phyloP scores from a whole-genome alignment of 2,113 vertebrate species.

The Pogona vitticeps region DNA sequence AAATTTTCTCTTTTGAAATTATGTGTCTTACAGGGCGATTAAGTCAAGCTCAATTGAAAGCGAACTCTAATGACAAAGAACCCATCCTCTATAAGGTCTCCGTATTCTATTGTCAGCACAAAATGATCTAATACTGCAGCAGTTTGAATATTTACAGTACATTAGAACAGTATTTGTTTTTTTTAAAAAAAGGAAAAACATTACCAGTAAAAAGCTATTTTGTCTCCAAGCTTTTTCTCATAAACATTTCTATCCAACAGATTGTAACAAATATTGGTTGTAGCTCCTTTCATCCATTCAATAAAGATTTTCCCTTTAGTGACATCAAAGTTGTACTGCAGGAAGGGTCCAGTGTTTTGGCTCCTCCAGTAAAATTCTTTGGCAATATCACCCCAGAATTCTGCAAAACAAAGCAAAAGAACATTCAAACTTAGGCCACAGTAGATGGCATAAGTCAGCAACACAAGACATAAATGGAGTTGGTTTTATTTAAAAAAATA shows the following conservation, averaged over 20 bases:
- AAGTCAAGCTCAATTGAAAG: neutral
- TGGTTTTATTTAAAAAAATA: neutral
- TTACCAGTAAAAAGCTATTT: conserved; percentile 95
- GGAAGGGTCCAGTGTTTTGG: conserved; percentile 82
- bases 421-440: neutral
- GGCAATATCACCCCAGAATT: conserved; percentile 91
- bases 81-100: neutral
- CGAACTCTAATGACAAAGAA: neutral
- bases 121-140: rapidly evolving
- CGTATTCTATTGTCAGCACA: neutral
- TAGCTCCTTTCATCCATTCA: conserved; percentile 95
- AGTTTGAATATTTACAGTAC: rapidly evolving
- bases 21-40: rapidly evolving
- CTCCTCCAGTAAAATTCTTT: conserved; percentile 96
- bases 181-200: neutral
- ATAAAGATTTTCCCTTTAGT: conserved; percentile 93
- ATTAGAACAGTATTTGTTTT: rapidly evolving
- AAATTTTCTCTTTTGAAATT: neutral
- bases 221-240: conserved; percentile 90
- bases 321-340: conserved; percentile 95
- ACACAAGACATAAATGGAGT: neutral
- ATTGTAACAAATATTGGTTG: conserved; percentile 98
- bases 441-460: neutral
- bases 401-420: conserved; percentile 70
- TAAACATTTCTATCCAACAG: conserved; percentile 90